Evolutionary conservation across 2,888 invertebrate species (phyloP).

Genomic region (Ctena decussata): DNA sequence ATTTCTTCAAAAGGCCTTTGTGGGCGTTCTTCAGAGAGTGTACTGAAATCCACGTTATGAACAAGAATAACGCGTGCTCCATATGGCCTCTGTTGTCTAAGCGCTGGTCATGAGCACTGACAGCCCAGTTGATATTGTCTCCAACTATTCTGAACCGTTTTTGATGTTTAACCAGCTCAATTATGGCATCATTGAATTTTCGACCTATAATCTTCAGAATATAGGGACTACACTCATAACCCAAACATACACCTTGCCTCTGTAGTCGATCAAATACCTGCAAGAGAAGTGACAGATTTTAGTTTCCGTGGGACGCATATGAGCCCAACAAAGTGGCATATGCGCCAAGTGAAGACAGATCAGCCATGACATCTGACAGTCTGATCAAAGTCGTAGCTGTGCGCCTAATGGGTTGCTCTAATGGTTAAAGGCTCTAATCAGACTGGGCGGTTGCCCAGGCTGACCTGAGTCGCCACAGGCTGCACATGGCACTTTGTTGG

Average conservation of each 20-base stretch:
- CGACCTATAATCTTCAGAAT: constrained; percentile 10
- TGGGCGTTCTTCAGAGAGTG: neutral
- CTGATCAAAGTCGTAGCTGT: too few relatives aligned
- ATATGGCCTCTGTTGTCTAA: neutral
- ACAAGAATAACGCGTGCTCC: neutral
- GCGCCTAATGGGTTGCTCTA: too few relatives aligned
- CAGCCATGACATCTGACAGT: too few relatives aligned
- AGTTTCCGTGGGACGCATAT: too few relatives aligned
- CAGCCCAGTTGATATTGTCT: constrained; percentile 6
- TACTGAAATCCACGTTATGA: neutral
- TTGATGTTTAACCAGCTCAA: neutral
- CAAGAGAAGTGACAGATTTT: too few relatives aligned
- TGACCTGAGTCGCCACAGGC: too few relatives aligned
- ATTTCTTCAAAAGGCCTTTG: neutral
- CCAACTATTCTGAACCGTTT: constrained; percentile 7
- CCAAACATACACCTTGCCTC: constrained; percentile 1
- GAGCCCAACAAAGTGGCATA: too few relatives aligned
- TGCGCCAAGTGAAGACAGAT: too few relatives aligned
- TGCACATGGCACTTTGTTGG: too few relatives aligned
- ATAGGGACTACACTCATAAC: constrained; percentile 2
- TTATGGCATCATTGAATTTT: constrained; percentile 12
- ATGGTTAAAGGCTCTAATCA: too few relatives aligned
- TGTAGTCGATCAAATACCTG: constrained; percentile 31
- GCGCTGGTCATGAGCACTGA: constrained; percentile 4
- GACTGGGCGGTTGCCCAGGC: too few relatives aligned